A percentile compares a stretch with the other conserved stretches of the same genome.
phyloP scores from a whole-genome alignment of 2,797 vertebrate genomes.

The Melanotaenia parkinsoni region DNA sequence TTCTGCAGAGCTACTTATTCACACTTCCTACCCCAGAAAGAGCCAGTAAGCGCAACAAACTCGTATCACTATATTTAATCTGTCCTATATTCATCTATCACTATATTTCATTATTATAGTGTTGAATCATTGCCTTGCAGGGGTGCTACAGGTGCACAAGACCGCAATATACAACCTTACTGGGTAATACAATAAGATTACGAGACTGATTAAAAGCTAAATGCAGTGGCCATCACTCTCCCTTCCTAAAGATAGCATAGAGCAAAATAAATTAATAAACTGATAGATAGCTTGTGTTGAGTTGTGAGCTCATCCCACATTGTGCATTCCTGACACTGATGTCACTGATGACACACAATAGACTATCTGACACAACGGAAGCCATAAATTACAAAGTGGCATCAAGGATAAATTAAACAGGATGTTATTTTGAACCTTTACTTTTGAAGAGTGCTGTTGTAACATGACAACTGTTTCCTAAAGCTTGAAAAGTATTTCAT shows the following conservation, averaged over 20 bases:
- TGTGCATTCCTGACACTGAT: conserved; percentile 33
- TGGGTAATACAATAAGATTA: too few species aligned
- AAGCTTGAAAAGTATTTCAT: conserved; percentile 18
- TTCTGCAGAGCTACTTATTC: background rate
- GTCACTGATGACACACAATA: conserved; percentile 45
- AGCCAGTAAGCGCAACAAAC: background rate
- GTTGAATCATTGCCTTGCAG: background rate
- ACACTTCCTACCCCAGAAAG: background rate
- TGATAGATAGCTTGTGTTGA: conserved; percentile 18
- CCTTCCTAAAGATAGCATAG: conserved; percentile 2
- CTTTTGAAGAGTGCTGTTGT: conserved; percentile 32
- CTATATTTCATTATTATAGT: background rate
- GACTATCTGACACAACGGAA: conserved; percentile 19
- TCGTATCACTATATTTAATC: background rate
- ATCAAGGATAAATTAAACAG: conserved; percentile 16
- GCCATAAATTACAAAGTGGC: conserved; percentile 33
- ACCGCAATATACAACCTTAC: background rate
- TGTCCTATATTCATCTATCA: background rate
- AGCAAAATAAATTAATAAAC: conserved; percentile 9
- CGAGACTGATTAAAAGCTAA: too few species aligned
- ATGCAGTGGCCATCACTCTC: background rate
- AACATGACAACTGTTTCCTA: conserved; percentile 25
- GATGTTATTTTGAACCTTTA: conserved; percentile 30
- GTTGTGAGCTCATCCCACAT: conserved; percentile 43
- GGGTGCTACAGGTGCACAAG: background rate